These are phyloP conservation scores for Lagria hirta DNA, from an alignment of 2,888 invertebrate species.

Conservation along the genomic window DNA sequence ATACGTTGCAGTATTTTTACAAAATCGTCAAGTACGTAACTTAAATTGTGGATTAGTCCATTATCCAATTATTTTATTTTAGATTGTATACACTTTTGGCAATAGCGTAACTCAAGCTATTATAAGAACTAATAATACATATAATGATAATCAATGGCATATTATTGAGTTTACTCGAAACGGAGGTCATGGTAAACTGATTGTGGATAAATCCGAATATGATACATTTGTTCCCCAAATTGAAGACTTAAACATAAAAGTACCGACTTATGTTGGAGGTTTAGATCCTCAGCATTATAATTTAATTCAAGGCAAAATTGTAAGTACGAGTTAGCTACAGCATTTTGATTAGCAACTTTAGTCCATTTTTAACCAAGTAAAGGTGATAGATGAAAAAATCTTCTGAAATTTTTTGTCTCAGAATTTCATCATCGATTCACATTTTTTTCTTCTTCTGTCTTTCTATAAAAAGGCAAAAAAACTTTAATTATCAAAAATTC, in stretches of 20 bases:
- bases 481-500: too few relatives aligned
- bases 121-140: slow-evolving; percentile 59
- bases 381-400: too few relatives aligned
- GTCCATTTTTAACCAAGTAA: too few relatives aligned
- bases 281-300: slow-evolving; percentile 58
- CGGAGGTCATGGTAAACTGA: slow-evolving; percentile 64
- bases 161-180: slow-evolving; percentile 67
- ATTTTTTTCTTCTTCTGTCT: too few relatives aligned
- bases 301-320: slow-evolving; percentile 51
- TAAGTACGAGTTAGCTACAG: too few relatives aligned
- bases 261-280: slow-evolving; percentile 83
- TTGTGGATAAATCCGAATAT: slow-evolving; percentile 62
- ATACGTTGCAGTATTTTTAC: slow-evolving; percentile 74
- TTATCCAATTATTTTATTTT: slow-evolving; percentile 36
- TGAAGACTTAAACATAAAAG: slow-evolving; percentile 61
- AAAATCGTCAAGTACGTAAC: slow-evolving; percentile 65
- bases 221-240: slow-evolving; percentile 41
- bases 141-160: slow-evolving; percentile 82
- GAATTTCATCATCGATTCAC: too few relatives aligned
- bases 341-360: too few relatives aligned
- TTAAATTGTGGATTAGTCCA: not conserved
- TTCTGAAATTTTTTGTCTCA: too few relatives aligned
- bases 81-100: slow-evolving; percentile 72
- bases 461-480: too few relatives aligned
- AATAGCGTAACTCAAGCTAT: slow-evolving; percentile 62